Conservation (phyloP, 2,113 vertebrate species). For the Pterophyllum scalare region DNA sequence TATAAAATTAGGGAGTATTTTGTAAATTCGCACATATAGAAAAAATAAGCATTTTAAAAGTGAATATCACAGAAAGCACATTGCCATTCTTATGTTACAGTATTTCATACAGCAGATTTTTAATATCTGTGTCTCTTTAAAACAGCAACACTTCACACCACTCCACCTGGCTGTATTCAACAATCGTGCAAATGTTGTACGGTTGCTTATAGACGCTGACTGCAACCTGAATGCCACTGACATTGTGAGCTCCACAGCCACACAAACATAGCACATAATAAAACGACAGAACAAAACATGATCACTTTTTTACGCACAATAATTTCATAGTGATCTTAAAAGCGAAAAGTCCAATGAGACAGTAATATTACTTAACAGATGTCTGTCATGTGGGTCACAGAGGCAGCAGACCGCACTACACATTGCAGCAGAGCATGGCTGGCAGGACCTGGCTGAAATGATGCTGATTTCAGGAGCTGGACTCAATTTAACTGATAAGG, state of each 20-base stretch:
- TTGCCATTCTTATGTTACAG: neutral
- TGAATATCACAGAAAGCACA: neutral
- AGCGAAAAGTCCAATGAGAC: neutral
- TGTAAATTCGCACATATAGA: neutral
- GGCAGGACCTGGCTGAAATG: conserved; percentile 88
- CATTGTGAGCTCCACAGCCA: conserved; percentile 78
- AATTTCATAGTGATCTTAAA: neutral
- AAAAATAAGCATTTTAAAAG: neutral
- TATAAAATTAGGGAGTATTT: neutral
- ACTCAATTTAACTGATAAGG: conserved; percentile 89
- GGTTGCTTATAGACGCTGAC: conserved; percentile 81
- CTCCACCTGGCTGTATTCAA: conserved; percentile 84
- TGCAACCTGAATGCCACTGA: conserved; percentile 87
- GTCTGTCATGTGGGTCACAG: conserved; percentile 65
- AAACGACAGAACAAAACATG: neutral
- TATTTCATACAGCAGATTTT: neutral
- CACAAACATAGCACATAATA: neutral
- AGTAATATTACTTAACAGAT: neutral
- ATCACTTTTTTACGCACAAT: no score
- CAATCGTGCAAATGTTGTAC: conserved; percentile 82
- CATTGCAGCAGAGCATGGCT: conserved; percentile 85
- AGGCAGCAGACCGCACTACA: conserved; percentile 89
- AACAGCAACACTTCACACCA: conserved; percentile 83
- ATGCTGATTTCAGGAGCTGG: conserved; percentile 87
- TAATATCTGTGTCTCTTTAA: neutral